phyloP scores from a whole-genome alignment of 2,797 vertebrate species.

The Tympanoctomys barrerae region DNA sequence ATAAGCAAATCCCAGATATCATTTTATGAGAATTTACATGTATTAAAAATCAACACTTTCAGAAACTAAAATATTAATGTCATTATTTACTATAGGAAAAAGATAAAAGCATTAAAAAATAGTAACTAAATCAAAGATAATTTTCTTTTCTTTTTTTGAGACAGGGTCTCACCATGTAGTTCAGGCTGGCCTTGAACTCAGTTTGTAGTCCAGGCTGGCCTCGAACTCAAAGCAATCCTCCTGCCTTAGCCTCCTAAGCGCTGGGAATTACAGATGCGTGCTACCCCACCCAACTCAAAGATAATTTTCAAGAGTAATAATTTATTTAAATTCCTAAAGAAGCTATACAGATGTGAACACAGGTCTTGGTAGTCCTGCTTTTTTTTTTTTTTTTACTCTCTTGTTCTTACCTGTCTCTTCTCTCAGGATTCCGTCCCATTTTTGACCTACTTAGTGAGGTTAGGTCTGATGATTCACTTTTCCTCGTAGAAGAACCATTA shows the following conservation, averaged over 20 bases:
- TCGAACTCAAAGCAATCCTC: too few species aligned
- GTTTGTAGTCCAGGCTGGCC: too few species aligned
- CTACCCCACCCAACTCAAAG: neutral
- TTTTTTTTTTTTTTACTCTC: neutral
- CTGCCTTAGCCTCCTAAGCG: too few species aligned
- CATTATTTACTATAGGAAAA: neutral
- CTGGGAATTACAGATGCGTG: too few species aligned
- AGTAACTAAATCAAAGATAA: conserved; percentile 28
- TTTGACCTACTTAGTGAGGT: conserved; percentile 84
- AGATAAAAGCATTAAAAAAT: neutral
- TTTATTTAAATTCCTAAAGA: conserved; percentile 51
- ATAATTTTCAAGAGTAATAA: conserved; percentile 45
- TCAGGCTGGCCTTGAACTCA: too few species aligned
- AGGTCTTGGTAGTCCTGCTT: conserved; percentile 7
- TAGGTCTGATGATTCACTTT: conserved; percentile 78
- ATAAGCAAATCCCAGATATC: conserved; percentile 2
- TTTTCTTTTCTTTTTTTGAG: neutral
- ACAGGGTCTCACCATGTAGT: too few species aligned
- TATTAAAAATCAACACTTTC: conserved; percentile 12
- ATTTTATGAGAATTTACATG: conserved; percentile 28
- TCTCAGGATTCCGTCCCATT: conserved; percentile 82
- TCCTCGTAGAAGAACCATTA: conserved; percentile 82
- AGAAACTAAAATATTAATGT: conserved; percentile 27
- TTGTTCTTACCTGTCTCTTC: conserved; percentile 89
- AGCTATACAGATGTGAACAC: conserved; percentile 14